Evolutionary conservation across 2,113 vertebrate species (phyloP).

Genomic region (Antennarius striatus): DNA sequence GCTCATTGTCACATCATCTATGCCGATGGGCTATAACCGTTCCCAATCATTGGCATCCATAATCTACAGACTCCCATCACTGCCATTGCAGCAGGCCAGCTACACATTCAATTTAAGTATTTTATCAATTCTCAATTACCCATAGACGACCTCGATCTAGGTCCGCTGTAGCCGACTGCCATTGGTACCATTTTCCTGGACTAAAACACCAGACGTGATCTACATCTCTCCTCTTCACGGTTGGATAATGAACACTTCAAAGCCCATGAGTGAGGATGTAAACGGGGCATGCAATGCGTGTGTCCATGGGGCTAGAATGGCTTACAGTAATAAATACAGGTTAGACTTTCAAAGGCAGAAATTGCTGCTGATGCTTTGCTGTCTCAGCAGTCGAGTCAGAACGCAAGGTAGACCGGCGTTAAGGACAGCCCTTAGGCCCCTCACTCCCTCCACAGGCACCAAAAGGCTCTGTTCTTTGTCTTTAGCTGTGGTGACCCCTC

Average conservation of each 20-base stretch:
- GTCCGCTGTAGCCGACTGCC: constrained; percentile 22
- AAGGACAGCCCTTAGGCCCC: constrained; percentile 43
- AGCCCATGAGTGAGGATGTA: constrained; percentile 17
- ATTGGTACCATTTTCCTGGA: constrained; percentile 10
- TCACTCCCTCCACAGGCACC: constrained; percentile 52
- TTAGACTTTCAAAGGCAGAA: constrained; percentile 8
- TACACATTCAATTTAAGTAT: constrained; percentile 32
- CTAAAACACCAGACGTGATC: constrained; percentile 35
- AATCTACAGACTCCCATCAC: constrained; percentile 17
- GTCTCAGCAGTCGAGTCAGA: constrained; percentile 63
- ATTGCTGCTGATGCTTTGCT: constrained; percentile 40
- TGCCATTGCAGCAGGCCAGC: constrained; percentile 49
- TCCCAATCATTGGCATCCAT: constrained; percentile 38
- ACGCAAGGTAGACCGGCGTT: constrained; percentile 54
- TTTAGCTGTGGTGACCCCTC: constrained; percentile 74
- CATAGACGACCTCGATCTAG: constrained; percentile 51
- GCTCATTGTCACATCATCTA: constrained; percentile 64
- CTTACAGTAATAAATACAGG: constrained; percentile 47
- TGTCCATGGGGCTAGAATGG: constrained; percentile 9
- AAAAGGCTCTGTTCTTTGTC: constrained; percentile 78
- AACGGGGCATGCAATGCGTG: constrained; percentile 28
- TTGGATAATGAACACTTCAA: constrained; percentile 21
- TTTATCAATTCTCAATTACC: constrained; percentile 62
- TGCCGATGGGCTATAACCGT: constrained; percentile 49
- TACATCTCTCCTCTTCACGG: constrained; percentile 16